Conservation (phyloP, 2,888 invertebrate species). For the Danaus chrysippus region DNA sequence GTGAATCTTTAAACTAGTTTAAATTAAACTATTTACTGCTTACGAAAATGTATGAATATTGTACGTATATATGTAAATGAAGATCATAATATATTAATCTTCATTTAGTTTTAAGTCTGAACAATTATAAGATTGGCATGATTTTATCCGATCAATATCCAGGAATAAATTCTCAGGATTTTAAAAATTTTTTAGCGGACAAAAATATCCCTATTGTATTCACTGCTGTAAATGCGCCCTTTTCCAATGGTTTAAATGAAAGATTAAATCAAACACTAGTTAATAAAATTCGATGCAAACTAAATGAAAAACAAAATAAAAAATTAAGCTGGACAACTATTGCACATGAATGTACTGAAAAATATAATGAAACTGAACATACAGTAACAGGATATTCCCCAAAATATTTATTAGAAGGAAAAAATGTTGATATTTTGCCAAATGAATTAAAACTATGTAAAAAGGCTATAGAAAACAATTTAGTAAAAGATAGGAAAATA, state of each 20-base stretch:
- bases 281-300: not conserved
- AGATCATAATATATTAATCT: too few relatives aligned
- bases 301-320: not conserved
- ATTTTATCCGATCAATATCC: not conserved
- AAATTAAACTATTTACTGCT: too few relatives aligned
- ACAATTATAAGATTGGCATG: not conserved
- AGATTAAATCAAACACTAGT: constrained; percentile 1
- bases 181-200: not conserved
- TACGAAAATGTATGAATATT: too few relatives aligned
- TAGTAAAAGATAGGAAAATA: constrained; percentile 22
- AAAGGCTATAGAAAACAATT: constrained; percentile 9
- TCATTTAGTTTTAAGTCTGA: too few relatives aligned
- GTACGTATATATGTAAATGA: too few relatives aligned
- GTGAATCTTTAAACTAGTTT: too few relatives aligned
- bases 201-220: not conserved
- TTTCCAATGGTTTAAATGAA: constrained; percentile 4
- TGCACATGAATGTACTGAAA: constrained; percentile 27
- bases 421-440: constrained; percentile 22
- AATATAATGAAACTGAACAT: constrained; percentile 31
- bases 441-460: constrained; percentile 15
- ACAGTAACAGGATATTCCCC: constrained; percentile 29
- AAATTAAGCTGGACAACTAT: constrained; percentile 7
- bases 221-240: not conserved
- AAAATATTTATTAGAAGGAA: constrained; percentile 30
- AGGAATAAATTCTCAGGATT: not conserved